Evolutionary conservation across 2,888 invertebrate species (phyloP).

Genomic region (Thysanoteuthis rhombus): DNA sequence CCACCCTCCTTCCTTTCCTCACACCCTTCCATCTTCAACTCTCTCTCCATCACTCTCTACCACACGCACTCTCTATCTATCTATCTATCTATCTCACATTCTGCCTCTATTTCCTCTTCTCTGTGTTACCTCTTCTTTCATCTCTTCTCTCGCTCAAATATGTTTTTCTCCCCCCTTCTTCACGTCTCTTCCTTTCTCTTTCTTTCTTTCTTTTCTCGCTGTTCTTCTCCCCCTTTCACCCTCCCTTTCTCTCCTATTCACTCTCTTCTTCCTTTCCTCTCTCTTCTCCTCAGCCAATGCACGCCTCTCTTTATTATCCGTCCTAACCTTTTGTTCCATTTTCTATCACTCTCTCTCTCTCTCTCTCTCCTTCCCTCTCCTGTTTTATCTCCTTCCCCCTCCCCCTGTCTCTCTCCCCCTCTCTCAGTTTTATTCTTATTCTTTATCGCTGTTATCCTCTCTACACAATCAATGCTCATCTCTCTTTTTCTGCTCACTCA

Average conservation of each 20-base stretch:
- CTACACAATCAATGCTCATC: too few relatives aligned
- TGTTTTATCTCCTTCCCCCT: too few relatives aligned
- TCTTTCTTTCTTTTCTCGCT: background rate
- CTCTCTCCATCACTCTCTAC: background rate
- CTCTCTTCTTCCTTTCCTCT: background rate
- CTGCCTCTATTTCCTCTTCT: too few relatives aligned
- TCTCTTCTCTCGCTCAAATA: background rate
- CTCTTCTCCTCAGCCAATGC: background rate
- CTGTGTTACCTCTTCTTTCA: background rate
- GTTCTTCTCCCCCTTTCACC: background rate
- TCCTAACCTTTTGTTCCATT: background rate
- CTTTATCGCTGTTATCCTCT: too few relatives aligned
- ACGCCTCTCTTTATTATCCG: background rate
- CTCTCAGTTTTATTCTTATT: too few relatives aligned
- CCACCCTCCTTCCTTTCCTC: too few relatives aligned
- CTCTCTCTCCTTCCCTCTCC: background rate
- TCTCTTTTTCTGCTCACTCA: too few relatives aligned
- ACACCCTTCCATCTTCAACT: too few relatives aligned
- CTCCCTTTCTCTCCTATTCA: background rate
- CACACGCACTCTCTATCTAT: background rate
- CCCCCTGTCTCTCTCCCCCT: too few relatives aligned
- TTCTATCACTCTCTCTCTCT: background rate
- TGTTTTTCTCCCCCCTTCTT: background rate
- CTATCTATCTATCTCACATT: too few relatives aligned
- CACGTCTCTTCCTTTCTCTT: background rate